Evolutionary conservation across 2,113 vertebrate species (phyloP).

Genomic region (Scytalopus superciliaris): DNA sequence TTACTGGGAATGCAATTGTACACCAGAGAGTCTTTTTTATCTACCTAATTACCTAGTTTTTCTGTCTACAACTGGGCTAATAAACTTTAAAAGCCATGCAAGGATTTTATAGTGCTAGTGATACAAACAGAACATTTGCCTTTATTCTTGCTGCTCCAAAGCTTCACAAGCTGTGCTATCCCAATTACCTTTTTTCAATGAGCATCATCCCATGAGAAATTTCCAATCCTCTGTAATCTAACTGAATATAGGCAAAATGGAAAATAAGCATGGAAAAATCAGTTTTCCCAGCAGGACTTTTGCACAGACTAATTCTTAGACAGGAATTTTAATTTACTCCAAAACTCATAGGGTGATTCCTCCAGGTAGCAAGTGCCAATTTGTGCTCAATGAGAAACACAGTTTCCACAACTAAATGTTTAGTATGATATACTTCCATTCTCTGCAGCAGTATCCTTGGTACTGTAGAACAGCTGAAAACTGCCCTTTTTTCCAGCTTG

Average conservation of each 20-base stretch:
- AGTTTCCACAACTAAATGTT: background rate
- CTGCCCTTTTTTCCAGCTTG: background rate
- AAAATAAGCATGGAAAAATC: slow-evolving; percentile 12
- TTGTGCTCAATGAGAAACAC: background rate
- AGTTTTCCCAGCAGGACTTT: background rate
- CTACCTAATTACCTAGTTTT: background rate
- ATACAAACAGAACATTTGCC: background rate
- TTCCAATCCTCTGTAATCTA: background rate
- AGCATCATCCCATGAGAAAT: slow-evolving; percentile 15
- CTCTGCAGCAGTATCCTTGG: background rate
- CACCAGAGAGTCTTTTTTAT: background rate
- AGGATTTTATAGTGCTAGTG: background rate
- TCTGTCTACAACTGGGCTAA: background rate
- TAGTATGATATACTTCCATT: background rate
- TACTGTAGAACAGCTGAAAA: background rate
- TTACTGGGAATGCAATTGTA: background rate
- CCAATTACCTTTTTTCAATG: slow-evolving; percentile 8
- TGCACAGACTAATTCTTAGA: background rate
- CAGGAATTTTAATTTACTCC: slow-evolving; percentile 2
- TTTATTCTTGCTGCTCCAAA: slow-evolving; percentile 21
- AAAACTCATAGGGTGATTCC: background rate
- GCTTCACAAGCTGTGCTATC: background rate
- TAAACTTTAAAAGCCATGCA: background rate
- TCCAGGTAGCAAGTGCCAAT: background rate
- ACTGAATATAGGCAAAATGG: background rate